Evolutionary conservation across 1,140 invertebrate species (phyloP), one percentile per base, ranked within the genome.

Genomic region (Psilanteris sp.): DNA sequence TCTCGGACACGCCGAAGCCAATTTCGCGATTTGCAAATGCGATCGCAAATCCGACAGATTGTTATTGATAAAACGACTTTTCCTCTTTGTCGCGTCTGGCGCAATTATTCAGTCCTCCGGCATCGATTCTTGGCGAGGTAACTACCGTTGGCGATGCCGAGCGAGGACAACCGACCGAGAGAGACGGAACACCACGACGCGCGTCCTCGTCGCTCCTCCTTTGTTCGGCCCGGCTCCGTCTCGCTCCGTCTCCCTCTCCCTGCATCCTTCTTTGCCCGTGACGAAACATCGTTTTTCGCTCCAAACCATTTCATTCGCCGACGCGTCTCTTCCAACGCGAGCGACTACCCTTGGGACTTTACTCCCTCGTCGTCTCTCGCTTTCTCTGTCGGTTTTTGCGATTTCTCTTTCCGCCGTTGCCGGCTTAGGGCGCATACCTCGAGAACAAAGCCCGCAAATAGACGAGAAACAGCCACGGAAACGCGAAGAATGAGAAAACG

Each of bases 231-330:
- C n/a, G n/a, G n/a, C n/a, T n/a, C n/a, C n/a, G n/a, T n/a, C n/a
- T n/a, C n/a, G n/a, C 8, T 7, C 4, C 39, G 22, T 11, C 20
- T 18, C 10, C 4, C 10, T 18, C 14, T 13, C 26, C 34, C 9
- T 20, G 6, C 20, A 6, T 10, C 20, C 26, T 26, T 36, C 10
- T 36, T 13, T 18, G 41, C 11, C 16, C 36, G 57, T 39, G 32
- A 66, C 39, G 44, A 55, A 73, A 59, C 70, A 59, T 73, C 70
- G 70, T 46, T 66, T 73, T 66, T 73, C 61, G 70, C 70, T 73
- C 37, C 50, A 50, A 55, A 54, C 57, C 64, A 57, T 68, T 68
- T 70, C 62, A 64, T 62, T 61, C 52, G 24, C 29, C 27, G 27
- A 18, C 55, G 48, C 26, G 50, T 26, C 52, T 61, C 62, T 36